Percentiles rank a stretch among this genome's conserved stretches.
Evolutionary conservation across 2,113 vertebrate genomes (phyloP).

Genomic region (Onychostoma macrolepis): DNA sequence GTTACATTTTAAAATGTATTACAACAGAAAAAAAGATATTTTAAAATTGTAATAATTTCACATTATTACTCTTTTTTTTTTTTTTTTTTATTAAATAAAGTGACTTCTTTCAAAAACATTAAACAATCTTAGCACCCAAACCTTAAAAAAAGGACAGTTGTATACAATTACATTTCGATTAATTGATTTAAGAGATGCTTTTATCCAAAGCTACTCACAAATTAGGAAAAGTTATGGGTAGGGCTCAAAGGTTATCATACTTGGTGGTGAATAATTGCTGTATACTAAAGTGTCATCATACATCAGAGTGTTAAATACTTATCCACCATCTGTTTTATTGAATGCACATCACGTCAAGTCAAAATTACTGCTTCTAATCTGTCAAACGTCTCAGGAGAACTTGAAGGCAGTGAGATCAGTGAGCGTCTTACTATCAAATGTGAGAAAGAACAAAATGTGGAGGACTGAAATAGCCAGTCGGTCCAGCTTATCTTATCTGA

Average conservation of each 20-base stretch:
- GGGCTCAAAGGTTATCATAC: not conserved
- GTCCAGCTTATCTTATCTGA: slow-evolving; percentile 20
- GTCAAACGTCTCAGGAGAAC: not conserved
- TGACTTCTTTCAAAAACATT: not conserved
- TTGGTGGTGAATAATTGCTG: not conserved
- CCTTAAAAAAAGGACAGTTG: not conserved
- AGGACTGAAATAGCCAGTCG: not conserved
- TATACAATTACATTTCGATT: not conserved
- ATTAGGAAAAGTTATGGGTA: not conserved
- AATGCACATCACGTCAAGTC: not conserved
- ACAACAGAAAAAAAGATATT: too few species aligned
- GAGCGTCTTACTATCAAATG: not conserved
- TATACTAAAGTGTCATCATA: too few species aligned
- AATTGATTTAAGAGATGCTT: not conserved
- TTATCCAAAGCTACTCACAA: not conserved
- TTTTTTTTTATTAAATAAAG: not conserved
- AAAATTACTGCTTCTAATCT: not conserved
- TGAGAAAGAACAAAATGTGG: not conserved
- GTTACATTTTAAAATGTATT: too few species aligned
- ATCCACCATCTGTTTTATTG: not conserved
- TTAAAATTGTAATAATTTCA: too few species aligned
- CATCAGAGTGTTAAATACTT: too few species aligned
- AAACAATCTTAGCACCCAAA: not conserved
- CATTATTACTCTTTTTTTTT: too few species aligned
- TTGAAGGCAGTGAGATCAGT: not conserved